A percentile compares a stretch with the other conserved stretches of the same genome.
Evolutionary conservation across 1,140 invertebrate species (phyloP).

Genomic region (Trichonephila clavata): DNA sequence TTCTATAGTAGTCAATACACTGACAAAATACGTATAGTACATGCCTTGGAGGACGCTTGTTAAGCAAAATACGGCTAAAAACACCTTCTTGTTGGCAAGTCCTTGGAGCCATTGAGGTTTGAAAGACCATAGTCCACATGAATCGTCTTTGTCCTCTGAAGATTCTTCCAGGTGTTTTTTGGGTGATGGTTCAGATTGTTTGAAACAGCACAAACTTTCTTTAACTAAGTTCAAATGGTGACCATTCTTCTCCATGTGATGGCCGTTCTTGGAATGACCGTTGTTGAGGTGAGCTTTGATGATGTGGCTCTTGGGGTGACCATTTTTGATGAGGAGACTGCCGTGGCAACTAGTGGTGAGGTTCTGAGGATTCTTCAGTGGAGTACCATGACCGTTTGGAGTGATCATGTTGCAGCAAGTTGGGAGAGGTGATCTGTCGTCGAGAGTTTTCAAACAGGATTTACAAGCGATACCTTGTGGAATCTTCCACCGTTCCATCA

Average conservation of each 20-base stretch:
- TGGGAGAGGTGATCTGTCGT: conserved; percentile 33
- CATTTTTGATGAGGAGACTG: conserved; percentile 43
- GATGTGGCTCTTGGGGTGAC: conserved; percentile 58
- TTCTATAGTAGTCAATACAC: conserved; percentile 97
- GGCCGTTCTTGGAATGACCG: conserved; percentile 58
- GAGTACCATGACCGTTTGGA: conserved; percentile 56
- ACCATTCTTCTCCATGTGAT: conserved; percentile 50
- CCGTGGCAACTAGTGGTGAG: conserved; percentile 61
- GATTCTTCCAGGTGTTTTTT: conserved; percentile 21
- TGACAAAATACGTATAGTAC: conserved; percentile 97
- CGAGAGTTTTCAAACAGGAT: conserved; percentile 54
- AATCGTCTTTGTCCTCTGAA: conserved; percentile 30
- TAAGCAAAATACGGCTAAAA: conserved; percentile 91
- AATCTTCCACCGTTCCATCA: conserved; percentile 69
- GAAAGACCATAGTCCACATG: conserved; percentile 77
- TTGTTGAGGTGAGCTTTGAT: conserved; percentile 63
- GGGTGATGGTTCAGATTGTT: conserved; percentile 39
- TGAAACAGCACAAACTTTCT: conserved; percentile 70
- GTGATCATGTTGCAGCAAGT: conserved; percentile 69
- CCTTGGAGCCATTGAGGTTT: conserved; percentile 87
- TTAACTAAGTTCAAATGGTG: conserved; percentile 57
- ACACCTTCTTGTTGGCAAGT: conserved; percentile 93
- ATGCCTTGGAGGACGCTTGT: conserved; percentile 91
- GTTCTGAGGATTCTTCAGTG: conserved; percentile 68
- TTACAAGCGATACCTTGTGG: conserved; percentile 67